A percentile compares a stretch with the other conserved stretches of the same genome.
Evolutionary conservation across 2,888 invertebrate genomes (phyloP).

Genomic region (Himalopsyche tibetana): DNA sequence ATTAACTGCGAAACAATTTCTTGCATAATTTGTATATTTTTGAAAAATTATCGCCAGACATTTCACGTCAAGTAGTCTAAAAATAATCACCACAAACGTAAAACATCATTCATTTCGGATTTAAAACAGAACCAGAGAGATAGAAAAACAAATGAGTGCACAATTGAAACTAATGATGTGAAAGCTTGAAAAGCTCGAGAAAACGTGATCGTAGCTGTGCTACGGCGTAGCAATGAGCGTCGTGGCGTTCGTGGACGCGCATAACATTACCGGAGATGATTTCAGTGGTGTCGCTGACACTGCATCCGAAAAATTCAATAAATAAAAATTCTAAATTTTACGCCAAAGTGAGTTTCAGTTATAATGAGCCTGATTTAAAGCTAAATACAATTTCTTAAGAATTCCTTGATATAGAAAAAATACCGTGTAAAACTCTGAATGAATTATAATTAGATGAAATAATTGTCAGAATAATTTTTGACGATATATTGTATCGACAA

Average conservation of each 20-base stretch:
- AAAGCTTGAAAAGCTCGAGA: constrained; percentile 53
- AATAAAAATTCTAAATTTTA: too few relatives aligned
- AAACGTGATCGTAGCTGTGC: constrained; percentile 32
- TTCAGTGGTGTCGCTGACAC: constrained; percentile 19
- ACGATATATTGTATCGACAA: too few relatives aligned
- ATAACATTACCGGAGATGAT: constrained; percentile 59
- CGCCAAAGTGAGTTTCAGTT: too few relatives aligned
- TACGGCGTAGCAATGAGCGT: constrained; percentile 33
- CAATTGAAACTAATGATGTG: constrained; percentile 66
- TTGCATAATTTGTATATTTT: not conserved
- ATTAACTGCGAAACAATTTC: too few relatives aligned
- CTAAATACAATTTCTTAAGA: too few relatives aligned
- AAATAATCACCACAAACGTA: constrained; percentile 18
- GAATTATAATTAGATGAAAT: too few relatives aligned
- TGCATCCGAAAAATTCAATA: not conserved
- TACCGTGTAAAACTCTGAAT: too few relatives aligned
- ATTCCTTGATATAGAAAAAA: too few relatives aligned
- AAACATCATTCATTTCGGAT: constrained; percentile 24
- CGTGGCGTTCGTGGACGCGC: constrained; percentile 61
- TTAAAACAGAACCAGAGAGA: constrained; percentile 25
- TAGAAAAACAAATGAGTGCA: constrained; percentile 59
- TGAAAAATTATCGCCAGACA: not conserved
- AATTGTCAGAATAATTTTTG: too few relatives aligned
- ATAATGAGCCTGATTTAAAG: too few relatives aligned
- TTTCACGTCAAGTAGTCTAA: not conserved